A percentile compares a stretch with the other conserved stretches of the same genome.
Evolutionary conservation across 37 sponge, comb jelly and placozoan species (phyloP).

Genomic region (Beroe ovata): DNA sequence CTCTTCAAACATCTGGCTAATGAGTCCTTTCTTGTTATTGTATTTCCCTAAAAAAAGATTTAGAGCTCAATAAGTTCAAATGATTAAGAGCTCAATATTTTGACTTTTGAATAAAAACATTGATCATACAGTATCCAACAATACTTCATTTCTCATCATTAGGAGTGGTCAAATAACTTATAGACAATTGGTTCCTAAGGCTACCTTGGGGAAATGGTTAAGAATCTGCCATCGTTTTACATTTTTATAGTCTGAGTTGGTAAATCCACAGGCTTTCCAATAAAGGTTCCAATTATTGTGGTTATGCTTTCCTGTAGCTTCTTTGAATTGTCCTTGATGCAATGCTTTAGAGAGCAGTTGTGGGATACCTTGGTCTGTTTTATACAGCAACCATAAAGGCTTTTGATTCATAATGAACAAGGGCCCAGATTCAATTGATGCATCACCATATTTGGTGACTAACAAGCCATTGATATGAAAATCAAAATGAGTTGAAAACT

Average conservation of each 20-base stretch:
- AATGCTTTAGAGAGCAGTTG: constrained; percentile 48
- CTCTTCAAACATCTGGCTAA: constrained; percentile 55
- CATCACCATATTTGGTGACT: too few relatives aligned
- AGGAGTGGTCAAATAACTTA: too few relatives aligned
- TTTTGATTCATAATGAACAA: constrained; percentile 12
- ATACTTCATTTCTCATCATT: too few relatives aligned
- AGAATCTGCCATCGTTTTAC: constrained; percentile 53
- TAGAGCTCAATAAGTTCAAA: too few relatives aligned
- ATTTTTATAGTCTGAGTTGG: constrained; percentile 23
- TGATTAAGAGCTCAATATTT: too few relatives aligned
- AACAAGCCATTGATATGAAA: too few relatives aligned
- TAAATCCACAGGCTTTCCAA: constrained; percentile 64
- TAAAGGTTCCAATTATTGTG: constrained; percentile 39
- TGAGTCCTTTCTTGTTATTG: constrained; percentile 62
- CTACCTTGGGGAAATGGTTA: constrained; percentile 60
- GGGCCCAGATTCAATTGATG: too few relatives aligned
- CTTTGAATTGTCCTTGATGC: constrained; percentile 23
- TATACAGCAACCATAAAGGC: constrained; percentile 29
- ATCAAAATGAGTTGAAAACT: too few relatives aligned
- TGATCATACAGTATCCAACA: too few relatives aligned
- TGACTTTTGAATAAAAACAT: too few relatives aligned
- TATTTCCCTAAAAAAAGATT: constrained; percentile 59
- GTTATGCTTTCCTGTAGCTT: not conserved
- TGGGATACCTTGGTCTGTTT: constrained; percentile 51
- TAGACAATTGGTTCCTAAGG: too few relatives aligned